Evolutionary conservation across 1,140 invertebrate species (phyloP).

Genomic region (Elymnias hypermnestra): DNA sequence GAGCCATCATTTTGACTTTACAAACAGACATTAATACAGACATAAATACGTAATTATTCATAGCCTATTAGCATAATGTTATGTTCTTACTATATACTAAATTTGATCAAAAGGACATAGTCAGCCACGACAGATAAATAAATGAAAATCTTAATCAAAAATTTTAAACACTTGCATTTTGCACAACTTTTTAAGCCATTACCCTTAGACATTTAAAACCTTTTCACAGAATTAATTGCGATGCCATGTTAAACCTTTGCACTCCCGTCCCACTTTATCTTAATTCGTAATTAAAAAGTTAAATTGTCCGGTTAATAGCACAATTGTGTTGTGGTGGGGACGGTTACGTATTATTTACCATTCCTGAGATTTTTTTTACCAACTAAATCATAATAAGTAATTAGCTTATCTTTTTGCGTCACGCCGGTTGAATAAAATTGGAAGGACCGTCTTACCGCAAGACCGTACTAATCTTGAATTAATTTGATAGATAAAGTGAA

Average conservation of each 20-base stretch:
- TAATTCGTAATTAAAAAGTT: slow-evolving; percentile 69
- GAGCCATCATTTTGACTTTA: too few species aligned
- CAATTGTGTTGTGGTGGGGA: slow-evolving; percentile 44
- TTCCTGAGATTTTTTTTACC: too few species aligned
- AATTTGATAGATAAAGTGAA: slow-evolving; percentile 1
- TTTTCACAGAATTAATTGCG: slow-evolving; percentile 44
- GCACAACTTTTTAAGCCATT: background rate
- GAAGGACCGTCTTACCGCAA: slow-evolving; percentile 5
- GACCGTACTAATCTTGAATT: slow-evolving; percentile 5
- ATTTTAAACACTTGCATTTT: slow-evolving; percentile 6
- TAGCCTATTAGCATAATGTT: too few species aligned
- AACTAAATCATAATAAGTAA: slow-evolving; percentile 27
- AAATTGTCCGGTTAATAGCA: slow-evolving; percentile 63
- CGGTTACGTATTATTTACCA: slow-evolving; percentile 22
- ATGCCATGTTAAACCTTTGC: slow-evolving; percentile 39
- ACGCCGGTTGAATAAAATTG: slow-evolving; percentile 29
- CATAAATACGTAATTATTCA: too few species aligned
- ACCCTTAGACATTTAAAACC: slow-evolving; percentile 21
- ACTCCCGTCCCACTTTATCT: slow-evolving; percentile 40
- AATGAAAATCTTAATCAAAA: too few species aligned
- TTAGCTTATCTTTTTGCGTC: slow-evolving; percentile 57
- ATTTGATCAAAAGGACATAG: too few species aligned
- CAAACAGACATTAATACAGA: too few species aligned
- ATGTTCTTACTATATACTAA: too few species aligned
- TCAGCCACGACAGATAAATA: too few species aligned